Percentiles rank a stretch among this genome's conserved stretches.
Evolutionary conservation across 2,113 vertebrate species (phyloP).

Genomic region (Datnioides undecimradiatus): DNA sequence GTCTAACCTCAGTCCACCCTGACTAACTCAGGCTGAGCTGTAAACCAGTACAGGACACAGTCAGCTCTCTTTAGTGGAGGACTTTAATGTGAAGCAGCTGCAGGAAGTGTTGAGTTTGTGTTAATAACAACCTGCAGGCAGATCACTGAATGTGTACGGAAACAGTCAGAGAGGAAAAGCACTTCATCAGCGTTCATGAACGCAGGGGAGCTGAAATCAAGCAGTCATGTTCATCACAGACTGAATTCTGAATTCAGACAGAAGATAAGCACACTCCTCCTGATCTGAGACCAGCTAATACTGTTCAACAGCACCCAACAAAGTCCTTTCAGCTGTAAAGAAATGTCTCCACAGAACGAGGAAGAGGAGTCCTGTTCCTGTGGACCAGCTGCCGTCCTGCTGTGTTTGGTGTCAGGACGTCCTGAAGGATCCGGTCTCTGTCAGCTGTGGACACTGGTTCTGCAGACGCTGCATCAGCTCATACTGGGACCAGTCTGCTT

Average conservation of each 20-base stretch:
- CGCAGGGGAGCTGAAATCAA: too few relatives aligned
- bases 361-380: background rate
- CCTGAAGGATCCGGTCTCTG: slow-evolving; percentile 14
- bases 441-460: slow-evolving; percentile 31
- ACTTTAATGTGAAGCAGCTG: background rate
- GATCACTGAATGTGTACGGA: background rate
- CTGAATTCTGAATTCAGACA: too few relatives aligned
- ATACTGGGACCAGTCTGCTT: background rate
- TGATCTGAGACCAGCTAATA: too few relatives aligned
- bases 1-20: background rate
- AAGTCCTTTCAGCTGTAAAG: too few relatives aligned
- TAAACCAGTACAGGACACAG: background rate
- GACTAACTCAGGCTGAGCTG: background rate
- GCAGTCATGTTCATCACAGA: too few relatives aligned
- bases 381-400: background rate
- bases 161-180: too few relatives aligned
- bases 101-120: background rate
- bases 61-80: background rate
- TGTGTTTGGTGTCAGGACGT: slow-evolving; percentile 18
- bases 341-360: background rate
- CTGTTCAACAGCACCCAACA: too few relatives aligned
- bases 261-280: too few relatives aligned
- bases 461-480: slow-evolving; percentile 13
- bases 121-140: background rate
- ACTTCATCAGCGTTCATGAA: too few relatives aligned